Conservation (phyloP, 2,113 vertebrate species). For the Reinhardtius hippoglossoides region DNA sequence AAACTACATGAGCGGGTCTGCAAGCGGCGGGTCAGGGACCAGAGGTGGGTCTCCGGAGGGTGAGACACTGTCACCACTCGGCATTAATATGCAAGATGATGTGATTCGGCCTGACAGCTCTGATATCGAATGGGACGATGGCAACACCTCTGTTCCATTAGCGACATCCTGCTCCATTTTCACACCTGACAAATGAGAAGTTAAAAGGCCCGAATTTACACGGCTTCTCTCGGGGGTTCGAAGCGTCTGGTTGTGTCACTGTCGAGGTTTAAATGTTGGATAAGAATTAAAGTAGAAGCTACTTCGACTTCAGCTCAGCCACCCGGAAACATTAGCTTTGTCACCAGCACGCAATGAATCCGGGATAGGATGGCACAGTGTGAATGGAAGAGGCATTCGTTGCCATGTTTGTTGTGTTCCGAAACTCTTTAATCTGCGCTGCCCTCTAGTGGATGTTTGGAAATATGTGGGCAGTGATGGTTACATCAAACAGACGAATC, state of each 20-base stretch:
- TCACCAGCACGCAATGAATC: no score
- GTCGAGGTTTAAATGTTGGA: neutral
- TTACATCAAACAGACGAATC: no score
- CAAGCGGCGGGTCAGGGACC: conserved; percentile 1
- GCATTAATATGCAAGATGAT: conserved; percentile 29
- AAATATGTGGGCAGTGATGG: no score
- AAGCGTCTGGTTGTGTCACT: no score
- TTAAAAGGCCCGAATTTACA: neutral
- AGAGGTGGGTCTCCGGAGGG: conserved; percentile 6
- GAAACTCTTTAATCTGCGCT: no score
- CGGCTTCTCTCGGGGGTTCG: neutral
- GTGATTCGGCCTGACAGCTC: conserved; percentile 38
- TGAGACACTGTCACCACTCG: rapidly evolving
- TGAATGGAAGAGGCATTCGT: no score
- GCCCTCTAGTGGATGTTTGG: no score
- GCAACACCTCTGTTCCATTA: conserved; percentile 46
- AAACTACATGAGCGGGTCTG: neutral
- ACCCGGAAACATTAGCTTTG: no score
- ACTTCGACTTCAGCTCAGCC: no score
- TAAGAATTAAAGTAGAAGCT: no score
- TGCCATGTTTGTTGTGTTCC: no score
- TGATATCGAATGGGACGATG: conserved; percentile 14
- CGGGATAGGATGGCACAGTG: no score
- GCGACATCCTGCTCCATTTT: conserved; percentile 23
- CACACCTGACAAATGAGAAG: conserved; percentile 46